These are phyloP conservation scores for Iphiclides podalirius DNA, from an alignment of 2,888 invertebrate genomes.

Conservation along the genomic window DNA sequence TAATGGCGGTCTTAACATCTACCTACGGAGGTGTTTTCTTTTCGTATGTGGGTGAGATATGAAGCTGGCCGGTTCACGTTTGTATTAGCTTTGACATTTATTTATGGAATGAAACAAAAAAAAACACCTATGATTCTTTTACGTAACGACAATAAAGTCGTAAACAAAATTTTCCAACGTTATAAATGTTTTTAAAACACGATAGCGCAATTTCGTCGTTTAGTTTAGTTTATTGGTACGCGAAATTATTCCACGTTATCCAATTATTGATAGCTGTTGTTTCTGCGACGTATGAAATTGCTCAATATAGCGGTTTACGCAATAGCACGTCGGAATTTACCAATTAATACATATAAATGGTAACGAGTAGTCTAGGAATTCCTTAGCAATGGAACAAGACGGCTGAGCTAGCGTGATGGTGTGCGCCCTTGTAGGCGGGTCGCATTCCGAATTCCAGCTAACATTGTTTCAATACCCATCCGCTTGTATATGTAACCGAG, in stretches of 20 bases:
- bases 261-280: not conserved
- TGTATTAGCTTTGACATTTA: not conserved
- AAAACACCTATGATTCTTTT: not conserved
- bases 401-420: constrained; percentile 47
- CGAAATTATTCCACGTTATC: not conserved
- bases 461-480: constrained; percentile 56
- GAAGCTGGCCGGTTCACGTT: constrained; percentile 7
- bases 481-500: constrained; percentile 12
- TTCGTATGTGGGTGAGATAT: constrained; percentile 12
- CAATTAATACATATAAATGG: too few relatives aligned
- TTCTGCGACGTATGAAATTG: too few relatives aligned
- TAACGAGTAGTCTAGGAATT: too few relatives aligned
- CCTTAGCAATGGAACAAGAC: too few relatives aligned
- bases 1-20: constrained; percentile 19
- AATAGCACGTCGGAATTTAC: too few relatives aligned
- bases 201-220: not conserved
- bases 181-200: not conserved
- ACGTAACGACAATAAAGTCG: not conserved
- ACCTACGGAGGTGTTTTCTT: constrained; percentile 19
- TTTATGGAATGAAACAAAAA: constrained; percentile 1
- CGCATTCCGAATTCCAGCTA: constrained; percentile 72
- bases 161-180: not conserved
- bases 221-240: not conserved
- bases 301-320: too few relatives aligned
- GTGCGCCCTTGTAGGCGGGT: constrained; percentile 73